Evolutionary conservation across 2,113 vertebrate species (phyloP).

Genomic region (Pongo pygmaeus): DNA sequence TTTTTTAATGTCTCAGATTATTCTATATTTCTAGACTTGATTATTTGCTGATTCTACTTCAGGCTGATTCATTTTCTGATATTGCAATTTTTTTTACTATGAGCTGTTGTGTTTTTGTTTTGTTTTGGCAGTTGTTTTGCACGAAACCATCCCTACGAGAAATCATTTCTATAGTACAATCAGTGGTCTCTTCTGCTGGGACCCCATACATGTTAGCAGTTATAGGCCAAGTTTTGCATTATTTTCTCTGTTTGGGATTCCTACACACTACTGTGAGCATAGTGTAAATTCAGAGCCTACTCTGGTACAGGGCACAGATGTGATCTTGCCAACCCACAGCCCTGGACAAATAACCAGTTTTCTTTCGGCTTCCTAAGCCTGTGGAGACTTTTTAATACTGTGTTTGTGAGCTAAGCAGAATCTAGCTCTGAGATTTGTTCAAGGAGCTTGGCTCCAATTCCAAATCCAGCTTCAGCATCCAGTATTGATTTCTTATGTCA

Average conservation of each 20-base stretch:
- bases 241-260: neutral
- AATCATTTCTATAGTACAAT: neutral
- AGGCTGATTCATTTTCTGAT: neutral
- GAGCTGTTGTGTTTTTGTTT: neutral
- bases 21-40: neutral
- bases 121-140: neutral
- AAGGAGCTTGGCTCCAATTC: neutral
- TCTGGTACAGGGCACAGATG: neutral
- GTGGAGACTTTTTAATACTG: neutral
- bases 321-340: neutral
- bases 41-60: neutral
- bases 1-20: neutral
- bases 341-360: neutral
- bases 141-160: neutral
- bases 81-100: neutral
- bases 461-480: neutral
- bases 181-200: neutral
- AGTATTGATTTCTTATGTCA: slow-evolving; percentile 3
- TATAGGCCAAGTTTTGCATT: neutral
- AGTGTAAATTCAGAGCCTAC: neutral
- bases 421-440: slow-evolving; percentile 3
- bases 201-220: neutral
- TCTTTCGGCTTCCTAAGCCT: neutral
- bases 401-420: neutral
- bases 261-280: neutral